Percentiles rank a stretch among this genome's conserved stretches.
These are phyloP conservation scores for Spodoptera littoralis DNA, from an alignment of 2,888 invertebrate species.

Conservation along the genomic window DNA sequence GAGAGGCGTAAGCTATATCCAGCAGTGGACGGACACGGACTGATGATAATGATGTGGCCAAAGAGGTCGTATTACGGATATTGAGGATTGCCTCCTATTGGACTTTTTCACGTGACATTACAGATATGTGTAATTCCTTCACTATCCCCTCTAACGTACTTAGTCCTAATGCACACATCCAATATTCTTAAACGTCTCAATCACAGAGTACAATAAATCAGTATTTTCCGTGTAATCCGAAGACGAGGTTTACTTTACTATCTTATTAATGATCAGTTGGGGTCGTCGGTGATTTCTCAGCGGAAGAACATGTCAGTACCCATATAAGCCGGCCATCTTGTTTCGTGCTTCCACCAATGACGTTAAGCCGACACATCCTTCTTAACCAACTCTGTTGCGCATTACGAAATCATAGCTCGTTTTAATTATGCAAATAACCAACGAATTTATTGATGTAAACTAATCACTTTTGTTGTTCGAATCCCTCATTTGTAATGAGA, in stretches of 20 bases:
- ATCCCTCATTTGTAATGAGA: slow-evolving; percentile 40
- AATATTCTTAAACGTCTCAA: slow-evolving; percentile 6
- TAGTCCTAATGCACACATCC: too few species aligned
- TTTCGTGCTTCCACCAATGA: slow-evolving; percentile 47
- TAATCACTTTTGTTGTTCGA: slow-evolving; percentile 30
- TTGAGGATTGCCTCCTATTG: too few species aligned
- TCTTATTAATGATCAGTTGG: slow-evolving; percentile 40
- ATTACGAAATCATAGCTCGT: slow-evolving; percentile 50
- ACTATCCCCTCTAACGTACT: too few species aligned
- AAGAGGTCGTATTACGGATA: too few species aligned
- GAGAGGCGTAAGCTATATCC: too few species aligned
- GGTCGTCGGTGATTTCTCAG: slow-evolving; percentile 41
- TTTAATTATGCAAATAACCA: slow-evolving; percentile 48
- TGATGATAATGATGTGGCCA: too few species aligned
- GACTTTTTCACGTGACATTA: too few species aligned
- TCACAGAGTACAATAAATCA: slow-evolving; percentile 39
- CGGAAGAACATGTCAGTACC: slow-evolving; percentile 44
- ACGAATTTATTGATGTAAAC: slow-evolving; percentile 46
- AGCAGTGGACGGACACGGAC: too few species aligned
- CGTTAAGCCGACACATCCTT: slow-evolving; percentile 64
- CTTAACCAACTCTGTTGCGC: slow-evolving; percentile 48
- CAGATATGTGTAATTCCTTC: too few species aligned
- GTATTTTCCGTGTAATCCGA: slow-evolving; percentile 26
- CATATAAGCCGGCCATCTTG: slow-evolving; percentile 40
- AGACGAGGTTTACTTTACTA: slow-evolving; percentile 29